These are phyloP conservation scores for Zaprionus tsacasi DNA, from an alignment of 1,140 invertebrate species.

Conservation along the genomic window DNA sequence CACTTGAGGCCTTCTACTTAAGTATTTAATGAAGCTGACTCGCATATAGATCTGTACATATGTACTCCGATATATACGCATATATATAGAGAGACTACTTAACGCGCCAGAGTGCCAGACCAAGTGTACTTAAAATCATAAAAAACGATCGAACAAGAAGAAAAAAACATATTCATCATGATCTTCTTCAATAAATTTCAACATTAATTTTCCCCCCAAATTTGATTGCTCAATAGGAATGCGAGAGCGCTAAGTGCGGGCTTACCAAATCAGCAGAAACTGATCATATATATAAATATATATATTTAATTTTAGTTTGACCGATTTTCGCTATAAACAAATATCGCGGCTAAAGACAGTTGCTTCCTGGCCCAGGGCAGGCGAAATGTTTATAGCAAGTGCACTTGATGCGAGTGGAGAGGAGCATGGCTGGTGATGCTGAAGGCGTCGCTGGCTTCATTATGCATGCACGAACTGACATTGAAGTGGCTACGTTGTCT, in stretches of 20 bases:
- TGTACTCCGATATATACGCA: constrained; percentile 1
- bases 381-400: constrained; percentile 64
- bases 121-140: constrained; percentile 59
- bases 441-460: constrained; percentile 45
- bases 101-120: constrained; percentile 73
- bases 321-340: constrained; percentile 50
- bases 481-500: constrained; percentile 60
- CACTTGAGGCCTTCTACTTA: constrained; percentile 77
- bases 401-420: constrained; percentile 72
- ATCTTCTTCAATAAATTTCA: constrained; percentile 64
- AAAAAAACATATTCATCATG: constrained; percentile 20
- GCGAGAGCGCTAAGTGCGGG: constrained; percentile 26
- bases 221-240: constrained; percentile 44
- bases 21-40: constrained; percentile 72
- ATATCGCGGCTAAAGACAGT: constrained; percentile 52
- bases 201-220: constrained; percentile 45
- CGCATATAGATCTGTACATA: constrained; percentile 21
- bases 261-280: constrained; percentile 32
- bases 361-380: constrained; percentile 56
- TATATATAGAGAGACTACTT: constrained; percentile 45
- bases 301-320: neutral
- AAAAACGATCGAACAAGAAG: constrained; percentile 19
- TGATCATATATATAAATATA: constrained; percentile 4
- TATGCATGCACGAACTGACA: constrained; percentile 79
- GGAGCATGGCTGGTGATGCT: constrained; percentile 27